Evolutionary conservation across 2,113 vertebrate species (phyloP).

Genomic region (Dendrocopos noguchii): DNA sequence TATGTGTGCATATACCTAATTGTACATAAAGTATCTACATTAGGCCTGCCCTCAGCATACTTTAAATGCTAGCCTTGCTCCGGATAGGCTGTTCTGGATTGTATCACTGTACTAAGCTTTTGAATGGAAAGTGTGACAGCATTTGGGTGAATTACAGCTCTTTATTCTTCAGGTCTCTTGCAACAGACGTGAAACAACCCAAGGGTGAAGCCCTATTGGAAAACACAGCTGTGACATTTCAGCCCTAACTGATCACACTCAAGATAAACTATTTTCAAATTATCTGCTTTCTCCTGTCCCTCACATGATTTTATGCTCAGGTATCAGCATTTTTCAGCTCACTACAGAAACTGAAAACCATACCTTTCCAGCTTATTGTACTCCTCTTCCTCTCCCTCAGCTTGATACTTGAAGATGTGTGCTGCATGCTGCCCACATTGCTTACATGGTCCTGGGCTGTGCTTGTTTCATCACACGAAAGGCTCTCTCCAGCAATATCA

Average conservation of each 20-base stretch:
- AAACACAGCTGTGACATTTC: neutral
- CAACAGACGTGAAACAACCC: neutral
- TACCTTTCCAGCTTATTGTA: slow-evolving; percentile 73
- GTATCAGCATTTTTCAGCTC: neutral
- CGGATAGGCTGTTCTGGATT: neutral
- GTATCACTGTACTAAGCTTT: neutral
- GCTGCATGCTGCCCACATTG: neutral
- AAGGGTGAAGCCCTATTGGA: neutral
- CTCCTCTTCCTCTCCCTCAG: slow-evolving; percentile 77
- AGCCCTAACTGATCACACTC: neutral
- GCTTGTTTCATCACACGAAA: slow-evolving; percentile 23
- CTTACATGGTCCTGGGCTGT: slow-evolving; percentile 12
- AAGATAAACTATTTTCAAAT: neutral
- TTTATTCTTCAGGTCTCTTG: neutral
- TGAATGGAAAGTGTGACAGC: neutral
- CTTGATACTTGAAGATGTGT: neutral
- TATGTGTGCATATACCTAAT: neutral
- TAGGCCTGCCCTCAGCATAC: neutral
- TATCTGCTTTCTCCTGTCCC: neutral
- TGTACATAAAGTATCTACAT: neutral
- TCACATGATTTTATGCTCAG: neutral
- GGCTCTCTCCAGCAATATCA: slow-evolving; percentile 63
- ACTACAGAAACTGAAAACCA: neutral
- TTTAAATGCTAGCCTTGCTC: neutral
- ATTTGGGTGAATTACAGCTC: neutral